phyloP scores from a whole-genome alignment of 2,888 invertebrate genomes.

The Lissocephala sabroskyi region DNA sequence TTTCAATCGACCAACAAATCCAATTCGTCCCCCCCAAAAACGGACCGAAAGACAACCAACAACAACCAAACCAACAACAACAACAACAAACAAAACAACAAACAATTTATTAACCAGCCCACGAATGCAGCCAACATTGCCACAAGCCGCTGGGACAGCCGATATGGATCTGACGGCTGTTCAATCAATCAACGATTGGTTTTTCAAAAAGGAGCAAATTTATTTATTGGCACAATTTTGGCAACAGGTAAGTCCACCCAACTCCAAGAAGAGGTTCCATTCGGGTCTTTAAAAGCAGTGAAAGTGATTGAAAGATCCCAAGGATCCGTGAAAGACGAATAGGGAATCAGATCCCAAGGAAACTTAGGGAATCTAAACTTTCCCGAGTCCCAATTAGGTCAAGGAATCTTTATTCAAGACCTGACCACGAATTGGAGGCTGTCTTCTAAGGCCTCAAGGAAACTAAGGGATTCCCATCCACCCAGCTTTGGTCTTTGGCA shows the following conservation, averaged over 20 bases:
- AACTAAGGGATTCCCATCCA: too few relatives aligned
- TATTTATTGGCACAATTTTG: conserved; percentile 95
- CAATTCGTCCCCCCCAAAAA: background rate
- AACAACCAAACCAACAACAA: conserved; percentile 9
- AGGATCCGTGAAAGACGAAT: conserved; percentile 8
- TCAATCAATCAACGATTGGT: conserved; percentile 94
- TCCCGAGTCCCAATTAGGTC: too few relatives aligned
- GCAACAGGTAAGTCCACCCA: conserved; percentile 87
- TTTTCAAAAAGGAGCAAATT: conserved; percentile 95
- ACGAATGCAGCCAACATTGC: conserved; percentile 86
- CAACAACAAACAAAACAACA: conserved; percentile 18
- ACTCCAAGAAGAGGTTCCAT: background rate
- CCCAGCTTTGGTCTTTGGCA: too few relatives aligned
- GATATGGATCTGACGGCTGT: conserved; percentile 94
- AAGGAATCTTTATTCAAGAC: too few relatives aligned
- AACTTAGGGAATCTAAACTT: too few relatives aligned
- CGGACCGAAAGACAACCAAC: conserved; percentile 6
- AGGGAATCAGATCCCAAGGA: conserved; percentile 3
- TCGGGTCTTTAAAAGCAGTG: too few relatives aligned
- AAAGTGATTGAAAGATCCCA: background rate
- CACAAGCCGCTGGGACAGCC: conserved; percentile 80
- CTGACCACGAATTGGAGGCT: too few relatives aligned
- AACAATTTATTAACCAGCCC: conserved; percentile 33
- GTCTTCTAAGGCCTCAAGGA: too few relatives aligned
- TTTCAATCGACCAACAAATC: conserved; percentile 13